These are phyloP conservation scores for Microplitis demolitor DNA, from an alignment of 1,140 invertebrate genomes.

Conservation along the genomic window DNA sequence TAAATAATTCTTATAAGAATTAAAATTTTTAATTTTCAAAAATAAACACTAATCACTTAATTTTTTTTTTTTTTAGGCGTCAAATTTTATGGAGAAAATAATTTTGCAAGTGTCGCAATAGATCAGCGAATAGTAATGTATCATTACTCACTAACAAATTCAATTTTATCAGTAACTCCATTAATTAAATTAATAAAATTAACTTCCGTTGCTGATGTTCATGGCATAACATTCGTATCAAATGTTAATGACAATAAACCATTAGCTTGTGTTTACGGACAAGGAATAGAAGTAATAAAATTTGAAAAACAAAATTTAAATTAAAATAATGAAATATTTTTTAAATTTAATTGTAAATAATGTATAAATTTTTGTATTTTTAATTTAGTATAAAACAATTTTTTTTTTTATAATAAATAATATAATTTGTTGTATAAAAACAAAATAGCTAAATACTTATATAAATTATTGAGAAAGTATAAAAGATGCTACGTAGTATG, in stretches of 20 bases:
- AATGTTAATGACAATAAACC: conserved; percentile 15
- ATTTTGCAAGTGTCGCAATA: conserved; percentile 64
- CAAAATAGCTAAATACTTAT: no score
- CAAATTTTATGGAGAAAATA: conserved; percentile 56
- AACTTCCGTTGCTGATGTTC: conserved; percentile 63
- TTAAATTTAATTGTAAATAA: no score
- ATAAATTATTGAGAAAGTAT: no score
- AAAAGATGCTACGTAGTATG: no score
- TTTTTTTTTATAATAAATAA: no score
- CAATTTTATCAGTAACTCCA: conserved; percentile 46
- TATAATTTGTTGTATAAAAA: no score
- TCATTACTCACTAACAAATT: conserved; percentile 46
- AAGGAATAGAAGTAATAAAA: conserved; percentile 60
- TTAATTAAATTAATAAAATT: conserved; percentile 56
- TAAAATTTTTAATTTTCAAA: neutral
- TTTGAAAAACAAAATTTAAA: neutral
- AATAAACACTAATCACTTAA: neutral
- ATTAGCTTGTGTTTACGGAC: conserved; percentile 48
- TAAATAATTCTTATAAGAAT: no score
- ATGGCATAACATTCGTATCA: conserved; percentile 63
- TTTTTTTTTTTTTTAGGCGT: conserved; percentile 52
- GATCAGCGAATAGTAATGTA: conserved; percentile 67
- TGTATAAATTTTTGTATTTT: no score
- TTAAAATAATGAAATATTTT: no score
- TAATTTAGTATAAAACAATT: no score